Evolutionary conservation across 2,113 vertebrate genomes (phyloP).

Genomic region (Bungarus multicinctus): DNA sequence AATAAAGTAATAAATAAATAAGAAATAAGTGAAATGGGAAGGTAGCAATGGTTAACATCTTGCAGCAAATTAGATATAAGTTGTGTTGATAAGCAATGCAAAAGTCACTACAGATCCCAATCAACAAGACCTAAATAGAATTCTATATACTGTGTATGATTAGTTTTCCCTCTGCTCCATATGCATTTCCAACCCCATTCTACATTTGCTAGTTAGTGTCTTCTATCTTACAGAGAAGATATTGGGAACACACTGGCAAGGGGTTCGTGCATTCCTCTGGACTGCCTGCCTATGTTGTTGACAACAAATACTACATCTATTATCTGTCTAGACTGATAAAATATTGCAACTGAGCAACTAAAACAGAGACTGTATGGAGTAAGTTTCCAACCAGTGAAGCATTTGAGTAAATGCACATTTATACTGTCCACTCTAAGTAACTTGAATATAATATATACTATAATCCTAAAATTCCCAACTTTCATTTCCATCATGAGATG

Average conservation of each 20-base stretch:
- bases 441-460: not conserved
- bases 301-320: constrained; percentile 7
- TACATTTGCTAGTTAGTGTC: not conserved
- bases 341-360: not conserved
- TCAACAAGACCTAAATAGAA: not conserved
- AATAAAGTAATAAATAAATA: no score
- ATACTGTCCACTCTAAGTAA: not conserved
- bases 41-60: constrained; percentile 6
- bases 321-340: not conserved
- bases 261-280: not conserved
- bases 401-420: not conserved
- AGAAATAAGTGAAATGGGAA: constrained; percentile 24
- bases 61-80: not conserved
- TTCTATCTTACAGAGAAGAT: not conserved
- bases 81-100: not conserved
- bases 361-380: constrained; percentile 29
- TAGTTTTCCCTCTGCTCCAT: not conserved
- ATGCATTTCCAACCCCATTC: not conserved
- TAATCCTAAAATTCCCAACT: not conserved
- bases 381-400: not conserved
- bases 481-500: not conserved
- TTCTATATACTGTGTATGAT: not conserved
- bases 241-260: not conserved
- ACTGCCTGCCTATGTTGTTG: constrained; percentile 2
- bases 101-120: not conserved